Conservation (phyloP, 2,113 vertebrate genomes). For the Tretioscincus oriximinensis region DNA sequence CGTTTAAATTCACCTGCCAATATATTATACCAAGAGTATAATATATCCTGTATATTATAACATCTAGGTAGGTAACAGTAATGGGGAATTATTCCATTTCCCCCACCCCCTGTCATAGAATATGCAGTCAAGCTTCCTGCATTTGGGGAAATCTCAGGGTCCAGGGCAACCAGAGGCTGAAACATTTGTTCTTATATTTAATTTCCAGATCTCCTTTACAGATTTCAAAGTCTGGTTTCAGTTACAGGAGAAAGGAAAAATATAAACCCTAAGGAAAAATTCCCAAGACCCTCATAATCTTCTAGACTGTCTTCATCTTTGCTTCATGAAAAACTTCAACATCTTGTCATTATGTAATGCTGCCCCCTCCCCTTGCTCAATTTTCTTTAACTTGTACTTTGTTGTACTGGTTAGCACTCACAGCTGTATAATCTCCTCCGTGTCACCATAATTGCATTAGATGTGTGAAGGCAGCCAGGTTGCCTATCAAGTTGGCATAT, state of each 20-base stretch:
- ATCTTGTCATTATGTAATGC: constrained; percentile 24
- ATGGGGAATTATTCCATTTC: background rate
- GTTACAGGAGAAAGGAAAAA: background rate
- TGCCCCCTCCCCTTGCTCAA: background rate
- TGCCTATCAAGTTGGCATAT: constrained; percentile 54
- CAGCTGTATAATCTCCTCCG: constrained; percentile 57
- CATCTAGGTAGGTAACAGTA: background rate
- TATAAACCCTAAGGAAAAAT: constrained; percentile 22
- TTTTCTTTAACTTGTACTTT: constrained; percentile 39
- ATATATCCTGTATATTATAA: too few species aligned
- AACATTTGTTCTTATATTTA: background rate
- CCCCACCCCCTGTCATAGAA: background rate
- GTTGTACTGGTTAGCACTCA: constrained; percentile 29
- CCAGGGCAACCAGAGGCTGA: background rate
- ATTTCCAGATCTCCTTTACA: background rate
- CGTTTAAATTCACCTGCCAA: background rate
- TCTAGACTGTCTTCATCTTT: background rate
- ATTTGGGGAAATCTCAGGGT: too few species aligned
- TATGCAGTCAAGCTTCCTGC: too few species aligned
- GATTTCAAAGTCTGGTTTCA: background rate
- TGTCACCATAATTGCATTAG: constrained; percentile 53
- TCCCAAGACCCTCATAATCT: constrained; percentile 11
- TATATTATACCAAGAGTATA: background rate
- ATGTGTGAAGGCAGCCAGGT: constrained; percentile 47
- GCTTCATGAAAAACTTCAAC: background rate